These are phyloP conservation scores for Peromyscus nudipes DNA, from an alignment of 2,797 vertebrate genomes.

Conservation along the genomic window DNA sequence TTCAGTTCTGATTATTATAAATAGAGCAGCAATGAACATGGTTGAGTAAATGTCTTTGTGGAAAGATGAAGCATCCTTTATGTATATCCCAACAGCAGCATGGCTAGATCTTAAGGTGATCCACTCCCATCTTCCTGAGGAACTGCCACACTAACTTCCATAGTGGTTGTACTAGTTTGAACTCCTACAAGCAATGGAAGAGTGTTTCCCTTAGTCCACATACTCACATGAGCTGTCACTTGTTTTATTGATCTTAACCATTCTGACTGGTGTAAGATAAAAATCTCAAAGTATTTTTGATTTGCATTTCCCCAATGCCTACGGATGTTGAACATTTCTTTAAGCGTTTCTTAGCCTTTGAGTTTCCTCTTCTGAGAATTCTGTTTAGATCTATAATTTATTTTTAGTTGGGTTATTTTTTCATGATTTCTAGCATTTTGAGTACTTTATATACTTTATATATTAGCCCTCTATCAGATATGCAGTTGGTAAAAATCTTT, in stretches of 20 bases:
- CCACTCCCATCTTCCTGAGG: background rate
- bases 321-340: background rate
- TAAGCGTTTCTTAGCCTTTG: background rate
- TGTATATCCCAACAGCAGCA: background rate
- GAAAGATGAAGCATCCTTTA: background rate
- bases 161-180: background rate
- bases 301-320: background rate
- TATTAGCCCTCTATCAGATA: background rate
- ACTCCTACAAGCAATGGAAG: background rate
- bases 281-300: background rate
- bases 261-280: background rate
- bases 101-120: background rate
- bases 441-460: background rate
- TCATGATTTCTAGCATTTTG: background rate
- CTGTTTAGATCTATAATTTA: background rate
- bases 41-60: background rate
- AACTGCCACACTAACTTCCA: background rate
- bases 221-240: background rate
- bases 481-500: background rate
- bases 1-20: background rate
- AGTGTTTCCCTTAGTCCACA: background rate
- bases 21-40: background rate
- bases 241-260: background rate
- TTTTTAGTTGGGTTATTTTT: background rate
- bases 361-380: background rate